Percentiles rank a stretch among this genome's conserved stretches.
phyloP scores from a whole-genome alignment of 2,888 invertebrate species.

The Leptothorax acervorum region DNA sequence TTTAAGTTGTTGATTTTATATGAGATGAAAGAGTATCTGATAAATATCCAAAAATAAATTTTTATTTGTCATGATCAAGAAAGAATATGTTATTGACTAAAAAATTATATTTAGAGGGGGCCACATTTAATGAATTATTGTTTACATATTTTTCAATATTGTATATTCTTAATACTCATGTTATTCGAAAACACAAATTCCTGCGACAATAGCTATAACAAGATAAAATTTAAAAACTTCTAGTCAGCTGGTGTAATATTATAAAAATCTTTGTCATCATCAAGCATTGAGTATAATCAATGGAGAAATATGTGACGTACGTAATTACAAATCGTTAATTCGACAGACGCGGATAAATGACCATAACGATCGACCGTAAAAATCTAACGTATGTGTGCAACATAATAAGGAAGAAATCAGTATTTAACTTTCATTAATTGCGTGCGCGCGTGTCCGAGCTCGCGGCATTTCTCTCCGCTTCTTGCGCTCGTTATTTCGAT shows the following conservation, averaged over 20 bases:
- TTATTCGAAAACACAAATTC: conserved; percentile 5
- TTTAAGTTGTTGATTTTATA: neutral
- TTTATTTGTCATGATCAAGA: neutral
- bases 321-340: conserved; percentile 53
- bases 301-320: conserved; percentile 32
- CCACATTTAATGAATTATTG: neutral
- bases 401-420: conserved; percentile 51
- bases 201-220: neutral
- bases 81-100: neutral
- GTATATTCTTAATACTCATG: neutral
- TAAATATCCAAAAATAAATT: neutral
- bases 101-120: neutral
- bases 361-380: conserved; percentile 1
- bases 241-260: conserved; percentile 22
- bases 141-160: neutral
- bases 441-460: neutral
- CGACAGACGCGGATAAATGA: neutral
- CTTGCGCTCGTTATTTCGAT: conserved; percentile 68
- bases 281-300: conserved; percentile 36
- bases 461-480: conserved; percentile 59
- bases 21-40: neutral
- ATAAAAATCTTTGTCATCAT: conserved; percentile 54
- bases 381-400: conserved; percentile 13
- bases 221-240: neutral
- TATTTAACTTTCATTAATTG: conserved; percentile 63